Evolutionary conservation across 2,888 invertebrate species (phyloP).

Genomic region (Dryobotodes eremita): DNA sequence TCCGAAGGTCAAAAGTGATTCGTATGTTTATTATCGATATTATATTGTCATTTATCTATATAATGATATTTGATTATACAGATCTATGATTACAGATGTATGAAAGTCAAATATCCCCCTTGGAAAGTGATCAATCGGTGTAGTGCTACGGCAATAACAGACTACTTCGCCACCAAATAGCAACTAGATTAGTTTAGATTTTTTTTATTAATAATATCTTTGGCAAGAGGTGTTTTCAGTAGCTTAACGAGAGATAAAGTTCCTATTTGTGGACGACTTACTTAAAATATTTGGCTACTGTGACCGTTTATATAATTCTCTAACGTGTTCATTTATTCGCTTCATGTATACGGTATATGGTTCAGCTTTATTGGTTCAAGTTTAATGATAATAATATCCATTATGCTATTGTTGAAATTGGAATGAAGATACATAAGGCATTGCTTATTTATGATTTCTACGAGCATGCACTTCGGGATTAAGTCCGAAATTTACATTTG

Average conservation of each 20-base stretch:
- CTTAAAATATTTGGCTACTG: background rate
- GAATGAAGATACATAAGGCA: background rate
- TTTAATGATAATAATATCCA: background rate
- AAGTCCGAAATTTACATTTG: slow-evolving; percentile 44
- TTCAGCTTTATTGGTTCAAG: background rate
- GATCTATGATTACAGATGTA: background rate
- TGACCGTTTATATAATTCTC: background rate
- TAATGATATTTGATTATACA: background rate
- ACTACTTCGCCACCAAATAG: background rate
- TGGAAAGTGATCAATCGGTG: background rate
- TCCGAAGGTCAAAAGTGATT: background rate
- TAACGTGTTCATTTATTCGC: background rate
- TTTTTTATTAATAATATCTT: background rate
- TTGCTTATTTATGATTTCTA: slow-evolving; percentile 27
- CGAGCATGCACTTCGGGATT: slow-evolving; percentile 44
- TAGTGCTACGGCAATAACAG: background rate
- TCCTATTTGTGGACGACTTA: background rate
- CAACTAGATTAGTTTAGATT: background rate
- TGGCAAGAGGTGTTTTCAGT: background rate
- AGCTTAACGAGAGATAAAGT: background rate
- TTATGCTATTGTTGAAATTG: background rate
- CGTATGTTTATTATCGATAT: background rate
- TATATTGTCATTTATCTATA: background rate
- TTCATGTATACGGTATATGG: background rate
- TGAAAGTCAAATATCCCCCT: background rate